Percentiles rank a stretch among this genome's conserved stretches.
Conservation (phyloP, 2,888 invertebrate species). For the Caenorhabditis sinica region DNA sequence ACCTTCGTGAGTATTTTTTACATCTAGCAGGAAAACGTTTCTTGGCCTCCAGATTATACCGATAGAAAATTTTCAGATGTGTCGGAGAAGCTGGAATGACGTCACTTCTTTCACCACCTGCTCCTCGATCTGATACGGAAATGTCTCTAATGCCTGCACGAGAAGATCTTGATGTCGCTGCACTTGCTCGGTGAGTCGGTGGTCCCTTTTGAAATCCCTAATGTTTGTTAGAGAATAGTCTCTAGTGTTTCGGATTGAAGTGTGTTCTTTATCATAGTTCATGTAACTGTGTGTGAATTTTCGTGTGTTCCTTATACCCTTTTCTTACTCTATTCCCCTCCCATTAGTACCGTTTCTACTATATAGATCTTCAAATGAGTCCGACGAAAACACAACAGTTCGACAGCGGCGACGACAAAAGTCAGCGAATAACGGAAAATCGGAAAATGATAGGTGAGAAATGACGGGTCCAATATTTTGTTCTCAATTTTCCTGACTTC, state of each 20-base stretch:
- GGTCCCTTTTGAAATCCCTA: neutral
- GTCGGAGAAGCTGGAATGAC: constrained; percentile 69
- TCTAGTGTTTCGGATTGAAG: neutral
- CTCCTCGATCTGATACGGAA: constrained; percentile 73
- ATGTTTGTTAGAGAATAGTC: no score
- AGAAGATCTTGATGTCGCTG: constrained; percentile 67
- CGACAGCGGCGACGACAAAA: constrained; percentile 34
- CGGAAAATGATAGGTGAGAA: constrained; percentile 59
- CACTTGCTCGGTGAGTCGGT: constrained; percentile 53
- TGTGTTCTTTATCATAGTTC: neutral
- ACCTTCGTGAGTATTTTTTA: constrained; percentile 73
- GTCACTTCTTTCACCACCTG: constrained; percentile 70
- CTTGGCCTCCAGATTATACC: no score
- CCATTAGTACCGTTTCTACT: constrained; percentile 17
- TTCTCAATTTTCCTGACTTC: constrained; percentile 39
- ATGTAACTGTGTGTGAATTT: constrained; percentile 38
- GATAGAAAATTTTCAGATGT: constrained; percentile 60
- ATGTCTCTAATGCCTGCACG: constrained; percentile 66
- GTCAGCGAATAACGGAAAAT: constrained; percentile 12
- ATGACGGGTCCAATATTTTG: constrained; percentile 38
- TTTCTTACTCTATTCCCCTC: neutral
- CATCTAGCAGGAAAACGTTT: neutral
- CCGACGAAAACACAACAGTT: constrained; percentile 30
- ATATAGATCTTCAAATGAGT: constrained; percentile 35
- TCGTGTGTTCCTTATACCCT: neutral